Percentiles rank a stretch among this genome's conserved stretches.
These are phyloP conservation scores for Drosophila melanogaster DNA, from an alignment of 1,140 invertebrate genomes.

Conservation along the genomic window DNA sequence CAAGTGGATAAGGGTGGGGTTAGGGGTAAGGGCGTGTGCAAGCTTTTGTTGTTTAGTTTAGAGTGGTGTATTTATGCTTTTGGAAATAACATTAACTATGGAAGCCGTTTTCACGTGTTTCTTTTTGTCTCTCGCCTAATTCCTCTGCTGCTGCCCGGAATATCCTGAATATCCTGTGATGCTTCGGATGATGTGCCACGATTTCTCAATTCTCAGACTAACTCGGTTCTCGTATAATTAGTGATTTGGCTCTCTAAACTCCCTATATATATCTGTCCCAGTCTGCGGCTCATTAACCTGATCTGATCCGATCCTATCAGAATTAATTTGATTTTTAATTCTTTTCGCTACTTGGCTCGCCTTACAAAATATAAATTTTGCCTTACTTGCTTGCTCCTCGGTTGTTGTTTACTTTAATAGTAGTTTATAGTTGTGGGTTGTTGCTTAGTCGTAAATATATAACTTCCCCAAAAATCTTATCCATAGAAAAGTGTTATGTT, in stretches of 20 bases:
- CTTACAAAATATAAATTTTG: constrained; percentile 31
- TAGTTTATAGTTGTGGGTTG: constrained; percentile 40
- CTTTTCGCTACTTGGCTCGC: constrained; percentile 14
- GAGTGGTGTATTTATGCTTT: constrained; percentile 37
- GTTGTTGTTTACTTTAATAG: constrained; percentile 27
- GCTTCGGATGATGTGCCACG: constrained; percentile 49
- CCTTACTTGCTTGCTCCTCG: constrained; percentile 12
- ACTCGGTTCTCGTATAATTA: constrained; percentile 47
- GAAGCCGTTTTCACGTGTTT: constrained; percentile 52
- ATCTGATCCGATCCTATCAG: constrained; percentile 23
- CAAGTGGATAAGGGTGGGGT: constrained; percentile 35
- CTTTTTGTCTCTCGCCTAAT: neutral
- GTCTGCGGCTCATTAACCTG: constrained; percentile 22
- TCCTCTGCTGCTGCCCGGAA: neutral
- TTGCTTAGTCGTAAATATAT: constrained; percentile 34
- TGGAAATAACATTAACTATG: constrained; percentile 68
- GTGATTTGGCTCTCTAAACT: constrained; percentile 54
- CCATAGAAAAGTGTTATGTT: constrained; percentile 11
- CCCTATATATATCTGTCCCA: constrained; percentile 22
- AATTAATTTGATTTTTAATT: constrained; percentile 21
- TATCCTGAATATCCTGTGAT: constrained; percentile 12
- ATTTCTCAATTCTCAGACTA: constrained; percentile 55
- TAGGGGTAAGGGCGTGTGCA: constrained; percentile 19
- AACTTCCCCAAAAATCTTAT: constrained; percentile 19
- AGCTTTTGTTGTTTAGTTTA: constrained; percentile 22